Evolutionary conservation across 2,888 invertebrate species (phyloP).

Genomic region (Drosophila birchii): DNA sequence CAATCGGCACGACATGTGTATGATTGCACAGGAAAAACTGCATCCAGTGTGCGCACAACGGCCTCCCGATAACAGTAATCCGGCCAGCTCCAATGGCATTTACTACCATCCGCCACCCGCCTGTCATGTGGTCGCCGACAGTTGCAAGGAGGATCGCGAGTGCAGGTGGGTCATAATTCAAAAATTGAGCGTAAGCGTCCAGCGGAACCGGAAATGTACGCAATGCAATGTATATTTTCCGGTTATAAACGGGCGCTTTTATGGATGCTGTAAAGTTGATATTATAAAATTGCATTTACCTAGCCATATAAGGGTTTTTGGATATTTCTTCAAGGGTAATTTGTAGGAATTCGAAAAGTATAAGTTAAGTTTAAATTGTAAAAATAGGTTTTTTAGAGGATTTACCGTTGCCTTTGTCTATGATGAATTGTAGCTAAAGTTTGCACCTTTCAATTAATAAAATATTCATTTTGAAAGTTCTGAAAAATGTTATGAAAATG

Average conservation of each 20-base stretch:
- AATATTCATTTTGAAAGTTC: neutral
- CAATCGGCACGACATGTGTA: slow-evolving; percentile 93
- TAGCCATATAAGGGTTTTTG: no score
- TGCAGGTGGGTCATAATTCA: slow-evolving; percentile 89
- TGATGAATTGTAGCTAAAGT: no score
- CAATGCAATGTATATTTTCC: slow-evolving; percentile 56
- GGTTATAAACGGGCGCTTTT: neutral
- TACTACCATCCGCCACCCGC: slow-evolving; percentile 90
- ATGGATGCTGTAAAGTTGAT: neutral
- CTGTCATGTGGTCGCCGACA: slow-evolving; percentile 93
- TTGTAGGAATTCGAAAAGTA: no score
- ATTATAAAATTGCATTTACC: neutral
- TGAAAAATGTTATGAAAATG: no score
- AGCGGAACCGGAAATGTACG: slow-evolving; percentile 65
- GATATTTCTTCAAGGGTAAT: neutral
- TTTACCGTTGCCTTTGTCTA: no score
- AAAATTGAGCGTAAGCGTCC: slow-evolving; percentile 40
- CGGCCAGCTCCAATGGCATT: slow-evolving; percentile 85
- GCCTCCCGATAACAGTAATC: slow-evolving; percentile 87
- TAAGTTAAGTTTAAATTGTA: no score
- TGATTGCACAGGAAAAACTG: slow-evolving; percentile 94
- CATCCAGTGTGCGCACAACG: slow-evolving; percentile 95
- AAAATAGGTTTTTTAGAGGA: no score
- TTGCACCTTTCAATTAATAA: neutral
- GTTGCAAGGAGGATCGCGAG: slow-evolving; percentile 91